phyloP scores from a whole-genome alignment of 2,113 vertebrate genomes.

The Ptychochromis oligacanthus region DNA sequence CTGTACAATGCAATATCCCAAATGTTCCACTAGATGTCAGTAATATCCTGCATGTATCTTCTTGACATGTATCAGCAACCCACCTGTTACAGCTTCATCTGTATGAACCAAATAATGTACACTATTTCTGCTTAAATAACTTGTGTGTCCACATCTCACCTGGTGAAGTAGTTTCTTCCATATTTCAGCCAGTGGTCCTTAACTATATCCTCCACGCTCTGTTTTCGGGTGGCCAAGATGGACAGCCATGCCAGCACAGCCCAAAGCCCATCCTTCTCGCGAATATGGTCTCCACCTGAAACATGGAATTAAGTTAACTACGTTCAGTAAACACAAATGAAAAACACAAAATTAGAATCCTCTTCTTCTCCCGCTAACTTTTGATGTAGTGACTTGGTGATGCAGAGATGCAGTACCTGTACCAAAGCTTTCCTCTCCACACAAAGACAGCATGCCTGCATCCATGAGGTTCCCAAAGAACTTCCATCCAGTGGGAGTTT shows the following conservation, averaged over 20 bases:
- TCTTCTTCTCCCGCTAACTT: not conserved
- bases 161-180: slow-evolving; percentile 95
- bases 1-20: not conserved
- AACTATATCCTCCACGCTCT: slow-evolving; percentile 93
- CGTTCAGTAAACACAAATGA: not conserved
- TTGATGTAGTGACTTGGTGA: not conserved
- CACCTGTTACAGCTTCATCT: not conserved
- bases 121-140: not conserved
- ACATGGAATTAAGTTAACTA: not conserved
- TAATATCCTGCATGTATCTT: not conserved
- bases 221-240: slow-evolving; percentile 87
- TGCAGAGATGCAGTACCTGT: slow-evolving; percentile 83
- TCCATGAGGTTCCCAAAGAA: slow-evolving; percentile 99
- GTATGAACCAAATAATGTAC: not conserved
- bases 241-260: slow-evolving; percentile 97
- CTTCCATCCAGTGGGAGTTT: slow-evolving; percentile 96
- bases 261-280: slow-evolving; percentile 98
- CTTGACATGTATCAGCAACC: not conserved
- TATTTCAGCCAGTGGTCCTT: slow-evolving; percentile 95
- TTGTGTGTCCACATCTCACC: slow-evolving; percentile 74
- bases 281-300: slow-evolving; percentile 94
- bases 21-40: slow-evolving; percentile 63
- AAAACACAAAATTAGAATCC: not conserved
- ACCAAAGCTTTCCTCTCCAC: slow-evolving; percentile 97
- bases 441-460: slow-evolving; percentile 92